Evolutionary conservation across 2,113 vertebrate species (phyloP).

Genomic region (Leptodactylus fuscus): DNA sequence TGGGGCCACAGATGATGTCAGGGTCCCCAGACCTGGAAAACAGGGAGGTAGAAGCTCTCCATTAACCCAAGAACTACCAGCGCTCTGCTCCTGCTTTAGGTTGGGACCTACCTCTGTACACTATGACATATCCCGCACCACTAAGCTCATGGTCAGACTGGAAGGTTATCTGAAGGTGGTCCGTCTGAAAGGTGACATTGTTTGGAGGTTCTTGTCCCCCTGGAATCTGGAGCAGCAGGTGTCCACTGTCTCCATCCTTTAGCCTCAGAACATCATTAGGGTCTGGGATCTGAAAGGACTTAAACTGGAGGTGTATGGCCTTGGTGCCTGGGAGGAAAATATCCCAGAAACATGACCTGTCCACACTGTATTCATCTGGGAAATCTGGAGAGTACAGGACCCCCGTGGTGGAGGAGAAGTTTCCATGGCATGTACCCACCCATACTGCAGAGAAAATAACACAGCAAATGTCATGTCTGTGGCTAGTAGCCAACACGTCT

Average conservation of each 20-base stretch:
- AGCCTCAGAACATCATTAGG: constrained; percentile 68
- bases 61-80: background rate
- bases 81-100: background rate
- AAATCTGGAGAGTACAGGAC: constrained; percentile 75
- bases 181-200: constrained; percentile 59
- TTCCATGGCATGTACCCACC: constrained; percentile 71
- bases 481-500: background rate
- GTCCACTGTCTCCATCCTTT: constrained; percentile 64
- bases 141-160: constrained; percentile 66
- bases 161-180: constrained; percentile 66
- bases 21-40: background rate
- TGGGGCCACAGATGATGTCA: background rate
- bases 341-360: constrained; percentile 70
- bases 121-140: constrained; percentile 69
- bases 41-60: too few relatives aligned
- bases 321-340: constrained; percentile 59
- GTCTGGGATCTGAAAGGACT: constrained; percentile 68
- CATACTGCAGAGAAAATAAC: constrained; percentile 64
- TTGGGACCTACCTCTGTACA: constrained; percentile 65
- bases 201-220: constrained; percentile 64
- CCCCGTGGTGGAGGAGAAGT: constrained; percentile 65
- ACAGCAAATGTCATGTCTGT: background rate
- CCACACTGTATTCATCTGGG: constrained; percentile 71
- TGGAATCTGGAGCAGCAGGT: constrained; percentile 65
- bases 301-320: constrained; percentile 69